phyloP scores from a whole-genome alignment of 2,113 vertebrate genomes.

The Colossoma macropomum region DNA sequence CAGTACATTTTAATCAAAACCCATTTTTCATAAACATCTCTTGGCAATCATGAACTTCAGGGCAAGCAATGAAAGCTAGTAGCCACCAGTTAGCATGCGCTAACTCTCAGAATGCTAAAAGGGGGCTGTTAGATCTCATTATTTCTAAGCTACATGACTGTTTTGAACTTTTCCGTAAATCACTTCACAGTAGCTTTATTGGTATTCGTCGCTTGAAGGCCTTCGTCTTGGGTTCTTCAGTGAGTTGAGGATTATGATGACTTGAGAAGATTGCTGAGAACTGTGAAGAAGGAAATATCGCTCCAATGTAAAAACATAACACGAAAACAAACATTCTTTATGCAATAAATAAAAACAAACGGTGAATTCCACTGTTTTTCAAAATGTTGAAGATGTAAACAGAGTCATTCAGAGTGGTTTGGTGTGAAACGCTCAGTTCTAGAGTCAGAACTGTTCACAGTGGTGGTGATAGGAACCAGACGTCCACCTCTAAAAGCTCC shows the following conservation, averaged over 20 bases:
- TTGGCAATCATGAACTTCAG: not conserved
- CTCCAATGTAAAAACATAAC: not conserved
- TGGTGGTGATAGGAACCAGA: too few species aligned
- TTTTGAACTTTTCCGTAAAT: not conserved
- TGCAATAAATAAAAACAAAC: not conserved
- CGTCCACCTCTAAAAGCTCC: too few species aligned
- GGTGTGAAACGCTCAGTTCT: too few species aligned
- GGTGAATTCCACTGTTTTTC: too few species aligned
- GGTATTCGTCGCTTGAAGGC: not conserved
- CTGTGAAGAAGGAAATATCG: conserved; percentile 52
- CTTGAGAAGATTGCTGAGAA: conserved; percentile 67
- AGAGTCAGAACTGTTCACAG: too few species aligned
- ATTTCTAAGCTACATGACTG: not conserved
- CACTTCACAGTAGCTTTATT: not conserved
- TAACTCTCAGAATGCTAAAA: not conserved
- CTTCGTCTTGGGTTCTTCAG: not conserved
- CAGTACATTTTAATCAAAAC: not conserved
- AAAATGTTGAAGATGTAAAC: too few species aligned
- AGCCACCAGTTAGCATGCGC: not conserved
- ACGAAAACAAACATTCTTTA: not conserved
- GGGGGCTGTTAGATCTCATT: not conserved
- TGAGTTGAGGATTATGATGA: conserved; percentile 57
- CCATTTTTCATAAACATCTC: not conserved
- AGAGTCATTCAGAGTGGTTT: too few species aligned
- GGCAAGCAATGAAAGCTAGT: not conserved